These are phyloP conservation scores for Achatina immaculata DNA, from an alignment of 1,140 invertebrate species.

Conservation along the genomic window DNA sequence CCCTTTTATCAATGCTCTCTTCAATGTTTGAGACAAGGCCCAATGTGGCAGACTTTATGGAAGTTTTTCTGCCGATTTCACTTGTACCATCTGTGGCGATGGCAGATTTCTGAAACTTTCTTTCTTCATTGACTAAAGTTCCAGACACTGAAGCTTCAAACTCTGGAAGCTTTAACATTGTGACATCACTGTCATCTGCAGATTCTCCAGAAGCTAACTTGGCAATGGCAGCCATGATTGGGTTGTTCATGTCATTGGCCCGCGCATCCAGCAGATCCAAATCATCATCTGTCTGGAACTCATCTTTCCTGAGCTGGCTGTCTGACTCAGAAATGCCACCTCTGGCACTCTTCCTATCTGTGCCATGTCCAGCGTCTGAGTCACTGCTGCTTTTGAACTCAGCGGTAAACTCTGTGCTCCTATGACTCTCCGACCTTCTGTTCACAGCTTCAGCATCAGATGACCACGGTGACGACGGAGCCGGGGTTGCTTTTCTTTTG, in stretches of 20 bases:
- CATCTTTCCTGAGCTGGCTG: not conserved
- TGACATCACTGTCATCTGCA: not conserved
- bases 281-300: conserved; percentile 22
- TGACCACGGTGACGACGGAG: not conserved
- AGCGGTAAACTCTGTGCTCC: not conserved
- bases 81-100: not conserved
- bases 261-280: conserved; percentile 13
- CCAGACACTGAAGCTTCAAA: not conserved
- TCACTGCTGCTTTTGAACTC: not conserved
- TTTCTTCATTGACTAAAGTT: not conserved
- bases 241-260: not conserved
- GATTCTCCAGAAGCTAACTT: conserved; percentile 16
- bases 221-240: conserved; percentile 36
- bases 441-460: not conserved
- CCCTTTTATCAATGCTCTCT: not conserved
- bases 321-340: not conserved
- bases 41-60: not conserved
- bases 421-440: not conserved
- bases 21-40: not conserved
- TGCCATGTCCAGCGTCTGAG: not conserved
- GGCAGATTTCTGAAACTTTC: not conserved
- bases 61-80: not conserved
- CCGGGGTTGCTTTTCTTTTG: not conserved
- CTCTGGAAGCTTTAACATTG: not conserved
- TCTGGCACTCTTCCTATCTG: not conserved